These are phyloP conservation scores for Blera fallax DNA, from an alignment of 2,888 invertebrate species.

Conservation along the genomic window DNA sequence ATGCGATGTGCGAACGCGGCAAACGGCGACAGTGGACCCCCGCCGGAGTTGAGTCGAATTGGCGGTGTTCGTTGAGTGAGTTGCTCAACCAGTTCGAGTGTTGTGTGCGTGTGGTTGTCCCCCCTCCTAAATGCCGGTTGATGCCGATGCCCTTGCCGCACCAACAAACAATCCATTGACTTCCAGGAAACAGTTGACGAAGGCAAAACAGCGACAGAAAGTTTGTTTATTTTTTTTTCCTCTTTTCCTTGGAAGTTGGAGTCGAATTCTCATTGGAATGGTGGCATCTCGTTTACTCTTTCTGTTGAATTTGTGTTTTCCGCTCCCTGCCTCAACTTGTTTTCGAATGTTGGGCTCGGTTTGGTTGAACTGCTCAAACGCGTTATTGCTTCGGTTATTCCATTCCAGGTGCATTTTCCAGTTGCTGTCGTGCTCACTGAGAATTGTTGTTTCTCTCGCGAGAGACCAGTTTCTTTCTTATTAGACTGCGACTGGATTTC, in stretches of 20 bases:
- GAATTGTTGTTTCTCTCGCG: neutral
- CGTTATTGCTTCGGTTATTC: neutral
- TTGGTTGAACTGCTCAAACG: neutral
- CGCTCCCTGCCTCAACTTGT: constrained; percentile 38
- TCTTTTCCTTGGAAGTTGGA: constrained; percentile 52
- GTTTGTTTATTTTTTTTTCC: constrained; percentile 50
- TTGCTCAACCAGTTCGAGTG: constrained; percentile 36
- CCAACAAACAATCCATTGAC: neutral
- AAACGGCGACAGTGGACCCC: constrained; percentile 44
- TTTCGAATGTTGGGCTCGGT: constrained; percentile 9
- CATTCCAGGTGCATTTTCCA: constrained; percentile 28
- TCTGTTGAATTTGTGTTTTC: neutral
- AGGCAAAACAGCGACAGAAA: neutral
- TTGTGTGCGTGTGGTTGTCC: constrained; percentile 26
- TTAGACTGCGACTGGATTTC: too few species aligned
- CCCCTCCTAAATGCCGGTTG: constrained; percentile 28
- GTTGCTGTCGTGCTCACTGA: neutral
- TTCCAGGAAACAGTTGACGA: constrained; percentile 32
- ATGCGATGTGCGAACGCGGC: constrained; percentile 69
- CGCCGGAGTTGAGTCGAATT: constrained; percentile 42
- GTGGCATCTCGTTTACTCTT: constrained; percentile 20
- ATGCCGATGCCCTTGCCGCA: neutral
- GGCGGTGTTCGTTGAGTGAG: constrained; percentile 36
- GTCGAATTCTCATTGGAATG: constrained; percentile 17
- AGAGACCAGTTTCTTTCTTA: neutral